A percentile compares a stretch with the other conserved stretches of the same genome.
Evolutionary conservation across 2,888 invertebrate species (phyloP).

Genomic region (Microlaimidae sp.): DNA sequence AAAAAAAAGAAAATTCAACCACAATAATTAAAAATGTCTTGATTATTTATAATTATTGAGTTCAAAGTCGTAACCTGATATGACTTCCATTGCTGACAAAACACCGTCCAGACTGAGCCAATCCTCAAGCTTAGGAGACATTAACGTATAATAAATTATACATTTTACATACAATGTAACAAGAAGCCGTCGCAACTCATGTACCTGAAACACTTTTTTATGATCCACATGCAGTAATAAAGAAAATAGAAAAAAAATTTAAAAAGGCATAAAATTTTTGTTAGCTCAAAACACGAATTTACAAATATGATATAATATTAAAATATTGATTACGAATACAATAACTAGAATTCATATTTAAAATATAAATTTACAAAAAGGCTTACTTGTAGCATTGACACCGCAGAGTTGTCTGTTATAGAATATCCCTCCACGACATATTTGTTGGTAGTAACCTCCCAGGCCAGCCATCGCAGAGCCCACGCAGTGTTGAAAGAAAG

Average conservation of each 20-base stretch:
- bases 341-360: no score
- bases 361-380: neutral
- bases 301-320: no score
- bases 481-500: constrained; percentile 91
- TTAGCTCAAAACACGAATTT: no score
- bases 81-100: constrained; percentile 18
- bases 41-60: neutral
- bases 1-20: no score
- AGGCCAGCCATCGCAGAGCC: constrained; percentile 87
- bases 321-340: no score
- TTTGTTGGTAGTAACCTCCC: constrained; percentile 84
- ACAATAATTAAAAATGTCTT: no score
- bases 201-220: no score
- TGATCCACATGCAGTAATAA: no score
- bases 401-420: constrained; percentile 90
- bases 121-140: constrained; percentile 65
- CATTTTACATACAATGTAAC: constrained; percentile 96
- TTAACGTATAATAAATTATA: constrained; percentile 83
- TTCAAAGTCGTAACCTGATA: no score
- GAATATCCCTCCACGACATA: constrained; percentile 96
- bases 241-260: neutral
- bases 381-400: constrained; percentile 68
- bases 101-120: constrained; percentile 50
- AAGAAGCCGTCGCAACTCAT: constrained; percentile 85
- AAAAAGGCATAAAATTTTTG: neutral